These are phyloP conservation scores for Oryctes rhinoceros DNA, from an alignment of 1,140 invertebrate species.

Conservation along the genomic window DNA sequence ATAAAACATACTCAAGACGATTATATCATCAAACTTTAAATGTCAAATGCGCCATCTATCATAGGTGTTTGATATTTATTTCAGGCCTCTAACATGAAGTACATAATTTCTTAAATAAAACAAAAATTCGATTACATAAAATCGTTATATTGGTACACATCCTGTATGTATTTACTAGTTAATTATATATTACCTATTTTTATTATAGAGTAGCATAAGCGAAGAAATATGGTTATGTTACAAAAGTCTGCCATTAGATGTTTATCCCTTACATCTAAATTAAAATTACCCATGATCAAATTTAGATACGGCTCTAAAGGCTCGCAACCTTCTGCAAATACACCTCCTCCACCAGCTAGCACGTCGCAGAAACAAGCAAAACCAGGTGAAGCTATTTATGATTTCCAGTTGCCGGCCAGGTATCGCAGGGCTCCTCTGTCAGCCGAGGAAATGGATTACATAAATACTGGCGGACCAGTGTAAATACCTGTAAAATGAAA, in stretches of 20 bases:
- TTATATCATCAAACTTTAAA: too few relatives aligned
- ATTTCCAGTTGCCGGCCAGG: slow-evolving; percentile 28
- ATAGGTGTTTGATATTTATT: not conserved
- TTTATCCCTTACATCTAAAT: slow-evolving; percentile 21
- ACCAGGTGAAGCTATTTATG: slow-evolving; percentile 33
- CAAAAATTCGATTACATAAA: slow-evolving; percentile 5
- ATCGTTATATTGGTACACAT: not conserved
- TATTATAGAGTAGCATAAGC: not conserved
- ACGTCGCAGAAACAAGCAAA: slow-evolving; percentile 1
- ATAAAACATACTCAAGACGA: too few relatives aligned
- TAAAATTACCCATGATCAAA: slow-evolving; percentile 28
- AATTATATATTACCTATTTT: not conserved
- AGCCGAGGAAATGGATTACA: slow-evolving; percentile 37
- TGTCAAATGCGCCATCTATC: not conserved
- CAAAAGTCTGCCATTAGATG: not conserved
- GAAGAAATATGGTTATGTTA: not conserved
- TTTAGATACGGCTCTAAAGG: slow-evolving; percentile 9
- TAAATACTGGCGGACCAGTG: slow-evolving; percentile 37
- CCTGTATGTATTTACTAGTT: not conserved
- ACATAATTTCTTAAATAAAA: slow-evolving; percentile 9
- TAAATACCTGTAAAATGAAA: not conserved
- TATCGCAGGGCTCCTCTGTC: not conserved
- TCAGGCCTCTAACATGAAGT: not conserved
- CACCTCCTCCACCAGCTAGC: not conserved
- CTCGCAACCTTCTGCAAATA: not conserved